Evolutionary conservation across 2,888 invertebrate species (phyloP).

Genomic region (Hydriomena furcata): DNA sequence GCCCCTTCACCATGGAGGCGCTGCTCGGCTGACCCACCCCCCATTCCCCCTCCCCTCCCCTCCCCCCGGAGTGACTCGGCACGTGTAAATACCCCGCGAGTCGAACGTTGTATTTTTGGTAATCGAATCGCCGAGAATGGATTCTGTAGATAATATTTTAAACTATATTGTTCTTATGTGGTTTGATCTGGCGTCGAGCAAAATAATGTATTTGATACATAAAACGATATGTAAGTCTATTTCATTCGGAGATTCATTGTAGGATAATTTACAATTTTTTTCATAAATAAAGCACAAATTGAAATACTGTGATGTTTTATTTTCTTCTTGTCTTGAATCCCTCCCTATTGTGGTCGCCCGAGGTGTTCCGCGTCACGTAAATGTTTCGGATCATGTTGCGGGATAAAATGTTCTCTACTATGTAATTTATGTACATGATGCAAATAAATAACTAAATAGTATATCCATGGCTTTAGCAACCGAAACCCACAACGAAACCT

Average conservation of each 20-base stretch:
- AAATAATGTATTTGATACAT: slow-evolving; percentile 83
- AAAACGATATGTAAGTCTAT: slow-evolving; percentile 84
- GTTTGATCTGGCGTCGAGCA: slow-evolving; percentile 82
- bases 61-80: slow-evolving; percentile 59
- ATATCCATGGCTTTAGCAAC: too few relatives aligned
- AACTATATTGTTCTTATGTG: slow-evolving; percentile 82
- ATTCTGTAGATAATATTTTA: slow-evolving; percentile 83
- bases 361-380: too few relatives aligned
- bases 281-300: slow-evolving; percentile 87
- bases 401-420: too few relatives aligned
- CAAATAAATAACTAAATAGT: too few relatives aligned
- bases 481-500: too few relatives aligned
- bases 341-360: too few relatives aligned
- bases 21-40: slow-evolving; percentile 80
- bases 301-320: slow-evolving; percentile 73
- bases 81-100: slow-evolving; percentile 42
- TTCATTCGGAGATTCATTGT: slow-evolving; percentile 85
- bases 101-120: slow-evolving; percentile 80
- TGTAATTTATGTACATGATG: too few relatives aligned
- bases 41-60: too few relatives aligned
- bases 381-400: too few relatives aligned
- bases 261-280: slow-evolving; percentile 88
- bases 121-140: slow-evolving; percentile 80
- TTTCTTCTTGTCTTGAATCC: slow-evolving; percentile 33
- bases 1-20: slow-evolving; percentile 87